Evolutionary conservation across 2,113 vertebrate genomes (phyloP).

Genomic region (Brevimyrus niger): DNA sequence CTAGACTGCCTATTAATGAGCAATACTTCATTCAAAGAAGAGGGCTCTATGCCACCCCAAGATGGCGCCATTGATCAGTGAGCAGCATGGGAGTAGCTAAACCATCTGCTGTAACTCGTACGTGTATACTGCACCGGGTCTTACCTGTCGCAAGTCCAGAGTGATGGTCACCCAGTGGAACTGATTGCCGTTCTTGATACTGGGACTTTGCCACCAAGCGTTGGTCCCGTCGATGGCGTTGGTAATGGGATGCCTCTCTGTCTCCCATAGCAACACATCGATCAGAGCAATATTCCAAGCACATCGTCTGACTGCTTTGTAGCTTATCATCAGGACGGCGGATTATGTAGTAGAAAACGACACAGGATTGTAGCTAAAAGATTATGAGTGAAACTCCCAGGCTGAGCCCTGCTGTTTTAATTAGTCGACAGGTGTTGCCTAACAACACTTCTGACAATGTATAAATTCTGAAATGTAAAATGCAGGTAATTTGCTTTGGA

Average conservation of each 20-base stretch:
- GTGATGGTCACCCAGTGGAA: constrained; percentile 93
- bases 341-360: not conserved
- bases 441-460: not conserved
- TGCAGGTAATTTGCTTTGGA: not conserved
- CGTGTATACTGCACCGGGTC: not conserved
- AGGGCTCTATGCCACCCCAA: not conserved
- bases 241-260: constrained; percentile 86
- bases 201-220: constrained; percentile 96
- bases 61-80: not conserved
- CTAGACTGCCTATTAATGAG: not conserved
- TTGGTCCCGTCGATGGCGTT: constrained; percentile 90
- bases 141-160: constrained; percentile 87
- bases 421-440: not conserved
- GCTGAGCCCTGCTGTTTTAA: not conserved
- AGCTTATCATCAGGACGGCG: not conserved
- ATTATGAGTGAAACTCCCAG: not conserved
- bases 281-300: not conserved
- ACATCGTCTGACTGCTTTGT: not conserved
- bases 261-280: constrained; percentile 8
- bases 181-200: constrained; percentile 87
- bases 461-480: not conserved
- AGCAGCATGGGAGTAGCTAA: not conserved
- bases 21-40: not conserved
- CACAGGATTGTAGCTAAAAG: not conserved
- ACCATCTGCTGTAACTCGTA: not conserved